Conservation (phyloP, 2,113 vertebrate species). For the Eptatretus burgeri region DNA sequence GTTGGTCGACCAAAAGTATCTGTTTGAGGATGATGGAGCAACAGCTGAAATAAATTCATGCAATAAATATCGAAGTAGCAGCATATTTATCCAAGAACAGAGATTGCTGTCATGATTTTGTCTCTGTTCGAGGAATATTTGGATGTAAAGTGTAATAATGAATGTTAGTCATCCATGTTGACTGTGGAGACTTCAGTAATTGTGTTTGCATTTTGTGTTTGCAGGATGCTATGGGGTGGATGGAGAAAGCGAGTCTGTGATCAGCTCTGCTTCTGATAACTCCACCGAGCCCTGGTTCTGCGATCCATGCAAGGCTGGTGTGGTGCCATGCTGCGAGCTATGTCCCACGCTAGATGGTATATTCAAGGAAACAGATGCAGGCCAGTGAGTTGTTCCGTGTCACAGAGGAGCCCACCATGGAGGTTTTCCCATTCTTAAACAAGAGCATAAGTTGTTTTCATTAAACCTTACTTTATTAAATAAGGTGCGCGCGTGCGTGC, state of each 20-base stretch:
- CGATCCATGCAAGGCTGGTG: conserved; percentile 85
- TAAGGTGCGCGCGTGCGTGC: too few relatives aligned
- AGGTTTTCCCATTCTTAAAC: too few relatives aligned
- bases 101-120: too few relatives aligned
- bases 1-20: too few relatives aligned
- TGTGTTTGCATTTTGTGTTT: conserved; percentile 8
- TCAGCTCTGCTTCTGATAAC: conserved; percentile 95
- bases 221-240: conserved; percentile 93
- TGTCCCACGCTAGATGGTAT: conserved; percentile 93
- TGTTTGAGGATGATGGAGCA: too few relatives aligned
- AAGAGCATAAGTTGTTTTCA: too few relatives aligned
- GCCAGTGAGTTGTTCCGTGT: conserved; percentile 27
- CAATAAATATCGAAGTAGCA: too few relatives aligned
- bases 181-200: neutral
- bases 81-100: too few relatives aligned
- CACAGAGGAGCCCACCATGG: too few relatives aligned
- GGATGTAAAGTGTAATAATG: conserved; percentile 8
- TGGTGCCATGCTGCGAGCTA: conserved; percentile 67
- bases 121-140: neutral
- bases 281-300: conserved; percentile 98
- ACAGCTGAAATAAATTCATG: too few relatives aligned
- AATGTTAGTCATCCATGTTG: neutral
- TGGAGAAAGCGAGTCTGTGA: conserved; percentile 89
- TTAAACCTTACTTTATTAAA: too few relatives aligned
- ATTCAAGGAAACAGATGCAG: conserved; percentile 94